These are phyloP conservation scores for Hyperoplus lanceolatus DNA, from an alignment of 2,797 vertebrate species.

Conservation along the genomic window DNA sequence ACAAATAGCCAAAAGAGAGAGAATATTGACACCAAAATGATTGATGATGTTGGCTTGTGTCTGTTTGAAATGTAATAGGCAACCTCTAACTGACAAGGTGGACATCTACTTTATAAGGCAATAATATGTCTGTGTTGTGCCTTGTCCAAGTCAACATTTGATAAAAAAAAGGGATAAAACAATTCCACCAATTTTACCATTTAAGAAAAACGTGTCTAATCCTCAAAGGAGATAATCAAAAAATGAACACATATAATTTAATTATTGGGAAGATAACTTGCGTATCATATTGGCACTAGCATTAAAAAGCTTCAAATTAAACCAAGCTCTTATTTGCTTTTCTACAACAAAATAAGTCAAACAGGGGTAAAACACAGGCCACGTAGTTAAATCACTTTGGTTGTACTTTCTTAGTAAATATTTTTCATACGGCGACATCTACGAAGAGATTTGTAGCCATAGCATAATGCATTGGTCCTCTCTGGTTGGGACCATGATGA, in stretches of 20 bases:
- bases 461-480: not conserved
- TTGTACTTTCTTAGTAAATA: not conserved
- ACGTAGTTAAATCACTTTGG: not conserved
- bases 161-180: not conserved
- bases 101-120: no score
- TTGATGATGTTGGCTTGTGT: not conserved
- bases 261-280: not conserved
- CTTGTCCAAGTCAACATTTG: no score
- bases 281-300: no score
- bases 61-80: not conserved
- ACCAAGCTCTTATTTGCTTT: no score
- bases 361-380: not conserved
- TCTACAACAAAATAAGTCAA: not conserved
- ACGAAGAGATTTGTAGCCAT: not conserved
- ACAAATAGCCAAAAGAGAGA: not conserved
- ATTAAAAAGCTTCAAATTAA: no score
- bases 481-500: not conserved
- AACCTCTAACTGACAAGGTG: not conserved
- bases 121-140: no score
- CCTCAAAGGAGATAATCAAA: not conserved
- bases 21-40: not conserved
- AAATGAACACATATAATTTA: not conserved
- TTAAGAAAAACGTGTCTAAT: not conserved
- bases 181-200: not conserved
- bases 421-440: not conserved